phyloP scores from a whole-genome alignment of 2,888 invertebrate species.

The Agrochola circellaris region DNA sequence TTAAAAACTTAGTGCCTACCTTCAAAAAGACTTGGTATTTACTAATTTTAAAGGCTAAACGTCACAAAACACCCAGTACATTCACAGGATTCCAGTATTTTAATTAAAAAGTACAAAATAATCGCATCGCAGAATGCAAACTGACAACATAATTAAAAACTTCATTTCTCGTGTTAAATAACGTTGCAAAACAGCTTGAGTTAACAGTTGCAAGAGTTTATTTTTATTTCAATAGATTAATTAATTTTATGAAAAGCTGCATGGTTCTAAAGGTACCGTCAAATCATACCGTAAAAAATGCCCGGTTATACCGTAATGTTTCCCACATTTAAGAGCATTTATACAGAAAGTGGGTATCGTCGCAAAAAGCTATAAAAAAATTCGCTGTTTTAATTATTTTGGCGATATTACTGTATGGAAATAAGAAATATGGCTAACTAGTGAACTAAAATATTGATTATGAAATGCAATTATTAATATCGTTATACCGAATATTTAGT shows the following conservation, averaged over 20 bases:
- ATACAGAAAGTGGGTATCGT: too few species aligned
- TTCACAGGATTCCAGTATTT: slow-evolving; percentile 13
- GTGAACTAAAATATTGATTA: too few species aligned
- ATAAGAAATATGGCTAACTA: too few species aligned
- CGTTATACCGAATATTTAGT: too few species aligned
- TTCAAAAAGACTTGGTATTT: not conserved
- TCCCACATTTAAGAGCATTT: not conserved
- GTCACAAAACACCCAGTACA: not conserved
- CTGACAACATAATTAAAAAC: slow-evolving; percentile 57
- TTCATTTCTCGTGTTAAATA: slow-evolving; percentile 25
- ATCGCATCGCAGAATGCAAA: slow-evolving; percentile 18
- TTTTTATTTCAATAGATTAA: slow-evolving; percentile 1
- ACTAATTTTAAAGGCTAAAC: not conserved
- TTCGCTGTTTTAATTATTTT: too few species aligned
- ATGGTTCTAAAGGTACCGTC: not conserved
- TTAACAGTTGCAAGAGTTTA: slow-evolving; percentile 15
- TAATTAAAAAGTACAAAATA: slow-evolving; percentile 37
- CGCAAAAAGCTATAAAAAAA: too few species aligned
- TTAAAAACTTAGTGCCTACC: not conserved
- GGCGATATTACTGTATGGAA: too few species aligned
- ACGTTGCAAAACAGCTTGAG: slow-evolving; percentile 30
- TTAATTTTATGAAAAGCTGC: slow-evolving; percentile 7
- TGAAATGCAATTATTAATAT: too few species aligned
- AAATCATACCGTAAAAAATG: not conserved
- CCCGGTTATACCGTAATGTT: too few species aligned